These are phyloP conservation scores for Gopherus evgoodei DNA, from an alignment of 2,113 vertebrate genomes.

Conservation along the genomic window DNA sequence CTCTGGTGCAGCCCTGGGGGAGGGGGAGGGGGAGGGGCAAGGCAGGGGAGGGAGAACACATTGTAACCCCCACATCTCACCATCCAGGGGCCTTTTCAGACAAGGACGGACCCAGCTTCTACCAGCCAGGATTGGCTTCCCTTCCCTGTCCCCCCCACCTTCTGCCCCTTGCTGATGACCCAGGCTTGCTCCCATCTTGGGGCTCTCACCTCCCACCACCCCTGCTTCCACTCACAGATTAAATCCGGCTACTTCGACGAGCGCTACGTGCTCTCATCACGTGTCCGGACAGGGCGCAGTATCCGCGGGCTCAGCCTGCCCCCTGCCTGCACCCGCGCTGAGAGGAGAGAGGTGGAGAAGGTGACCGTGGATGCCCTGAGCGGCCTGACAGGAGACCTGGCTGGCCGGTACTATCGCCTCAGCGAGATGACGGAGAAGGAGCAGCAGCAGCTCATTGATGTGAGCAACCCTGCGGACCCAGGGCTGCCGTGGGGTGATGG, in stretches of 20 bases:
- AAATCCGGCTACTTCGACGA: constrained; percentile 91
- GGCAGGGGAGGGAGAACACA: not conserved
- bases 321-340: constrained; percentile 83
- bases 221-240: constrained; percentile 73
- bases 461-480: constrained; percentile 60
- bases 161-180: not conserved
- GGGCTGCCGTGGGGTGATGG: too few relatives aligned
- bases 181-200: not conserved
- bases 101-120: too few relatives aligned
- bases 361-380: constrained; percentile 79
- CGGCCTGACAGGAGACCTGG: constrained; percentile 81
- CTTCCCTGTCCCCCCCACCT: not conserved
- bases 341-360: constrained; percentile 85
- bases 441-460: constrained; percentile 87
- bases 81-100: not conserved
- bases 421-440: constrained; percentile 85
- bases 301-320: constrained; percentile 87
- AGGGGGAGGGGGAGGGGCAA: too few relatives aligned
- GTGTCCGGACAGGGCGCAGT: constrained; percentile 90
- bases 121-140: too few relatives aligned
- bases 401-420: constrained; percentile 84
- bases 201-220: not conserved
- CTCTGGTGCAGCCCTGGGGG: too few relatives aligned
- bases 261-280: constrained; percentile 94
- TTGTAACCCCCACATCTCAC: not conserved